phyloP scores from a whole-genome alignment of 2,888 invertebrate species.

The Lobophora halterata region DNA sequence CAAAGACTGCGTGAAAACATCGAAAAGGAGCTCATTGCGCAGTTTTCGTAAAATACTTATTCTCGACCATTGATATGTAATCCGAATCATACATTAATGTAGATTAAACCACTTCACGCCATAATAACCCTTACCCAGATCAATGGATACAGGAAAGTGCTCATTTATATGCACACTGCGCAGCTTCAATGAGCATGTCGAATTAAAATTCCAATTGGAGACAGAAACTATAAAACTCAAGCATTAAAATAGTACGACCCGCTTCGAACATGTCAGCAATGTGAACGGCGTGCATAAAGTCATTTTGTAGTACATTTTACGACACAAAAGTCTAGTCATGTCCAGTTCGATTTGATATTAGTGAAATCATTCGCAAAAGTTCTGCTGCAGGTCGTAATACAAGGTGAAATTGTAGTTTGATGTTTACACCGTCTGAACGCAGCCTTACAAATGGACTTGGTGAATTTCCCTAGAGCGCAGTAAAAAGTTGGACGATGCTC shows the following conservation, averaged over 20 bases:
- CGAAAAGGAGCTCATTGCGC: too few relatives aligned
- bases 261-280: slow-evolving; percentile 47
- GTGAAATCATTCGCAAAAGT: slow-evolving; percentile 24
- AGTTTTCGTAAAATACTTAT: too few relatives aligned
- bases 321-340: slow-evolving; percentile 45
- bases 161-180: slow-evolving; percentile 38
- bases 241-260: slow-evolving; percentile 55
- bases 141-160: slow-evolving; percentile 30
- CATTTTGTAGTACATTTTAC: slow-evolving; percentile 62
- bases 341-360: slow-evolving; percentile 22
- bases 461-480: slow-evolving; percentile 72
- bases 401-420: slow-evolving; percentile 55
- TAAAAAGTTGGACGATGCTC: slow-evolving; percentile 63
- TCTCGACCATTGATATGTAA: too few relatives aligned
- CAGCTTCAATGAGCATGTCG: slow-evolving; percentile 49
- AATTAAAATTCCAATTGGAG: slow-evolving; percentile 63
- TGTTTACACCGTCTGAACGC: slow-evolving; percentile 48
- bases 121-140: slow-evolving; percentile 34
- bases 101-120: slow-evolving; percentile 35
- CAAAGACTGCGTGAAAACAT: too few relatives aligned
- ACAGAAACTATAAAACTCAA: slow-evolving; percentile 54
- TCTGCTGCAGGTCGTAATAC: slow-evolving; percentile 45
- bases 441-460: slow-evolving; percentile 62
- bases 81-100: slow-evolving; percentile 25
- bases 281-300: slow-evolving; percentile 44